Base-by-base conservation (phyloP, 1,140 invertebrate genomes). In the Acromyrmex charruanus region DNA sequence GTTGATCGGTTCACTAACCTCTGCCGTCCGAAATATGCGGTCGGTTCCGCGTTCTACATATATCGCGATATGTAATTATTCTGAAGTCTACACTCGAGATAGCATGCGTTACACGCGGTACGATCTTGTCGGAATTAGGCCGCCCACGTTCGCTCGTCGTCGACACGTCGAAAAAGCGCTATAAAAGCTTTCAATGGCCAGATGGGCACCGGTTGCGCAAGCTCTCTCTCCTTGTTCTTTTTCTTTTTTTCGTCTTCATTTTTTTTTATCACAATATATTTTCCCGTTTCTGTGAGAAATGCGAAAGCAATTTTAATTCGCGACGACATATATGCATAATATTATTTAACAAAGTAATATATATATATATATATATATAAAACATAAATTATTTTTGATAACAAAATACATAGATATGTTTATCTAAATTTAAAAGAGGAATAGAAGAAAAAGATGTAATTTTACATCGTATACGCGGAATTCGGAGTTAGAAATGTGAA, bases 121-220 rank as follows among this genome's bases (percentile, higher is more conserved):
- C 79, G 71, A 77, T 82, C 65, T 58, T 80, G 84, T 59, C 61
- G 80, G 88, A 92, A 92, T 92, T 91, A 88, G 91, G 86, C 79
- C 87, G 89, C 87, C 88, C 88, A 91, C 89, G 90, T 85, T 86
- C 87, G 25, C 65, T 90, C 69, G 80, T 92, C 90, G 89, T 87
- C 87, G 86, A 89, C 68, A 69, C 39, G 39, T 86, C 88, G 87
- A 92, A 92, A 91, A 92, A 92, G 88, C 88, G 75, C 81, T 90
- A 92, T 92, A 92, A 92, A 92, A 92, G 87, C 88, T 92, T 92
- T 89, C 88, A 14, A 31, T 88, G 72, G 82, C 90, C 90, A 92
- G 88, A 91, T 92, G 91, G 90, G 75, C 88, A 85, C 58, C 25
- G 74, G 82, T 92, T 92, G 88, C 88, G 88, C 90, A 92, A 91